Evolutionary conservation across 2,888 invertebrate species (phyloP), one percentile per base, ranked within the genome.

Genomic region (Drosophila dives): DNA sequence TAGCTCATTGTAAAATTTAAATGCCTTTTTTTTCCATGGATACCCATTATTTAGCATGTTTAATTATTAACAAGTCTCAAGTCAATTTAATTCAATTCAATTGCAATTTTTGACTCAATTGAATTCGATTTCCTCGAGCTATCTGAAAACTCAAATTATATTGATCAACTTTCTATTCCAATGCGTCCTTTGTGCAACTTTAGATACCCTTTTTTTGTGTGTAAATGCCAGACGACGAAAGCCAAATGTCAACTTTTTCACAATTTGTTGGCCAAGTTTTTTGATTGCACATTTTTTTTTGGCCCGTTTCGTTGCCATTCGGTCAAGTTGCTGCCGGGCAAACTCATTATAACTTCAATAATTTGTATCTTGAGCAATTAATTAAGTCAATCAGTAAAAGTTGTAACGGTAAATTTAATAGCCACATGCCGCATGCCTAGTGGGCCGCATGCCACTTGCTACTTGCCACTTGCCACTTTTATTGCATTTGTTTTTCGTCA

Each of bases 281-380:
- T 36, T 64, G 48, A 63, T 33, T 69, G 60, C 42, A 32, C 23
- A 69, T 51, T 64, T 72, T 64, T 72, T 12, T 72, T 12, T 5
- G 4, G 1, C 10, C 40, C 10, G 4, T 4, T 40, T 45, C 29
- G 12, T 11, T 38, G 23, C 2, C 15, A 2, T 23, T 45, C 23
- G 23, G 15, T 15, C 50, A 51, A 6, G 11, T 38, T 54, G 51
- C 71, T 51, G 40, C 26, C 8, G 26, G 67, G 63, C 66, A 56
- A 76, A 72, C 64, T 76, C 78, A 76, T 83, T 83, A 71, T 63
- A 83, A 86, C 73, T 86, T 70, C 51, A 66, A 69, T 63, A 54
- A 83, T 76, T 72, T 72, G 67, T 74, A 73, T 68, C 58, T 72
- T 11, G 29, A 58, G 73, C 76, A 62, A 86, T 83, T 83, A 86